phyloP scores from a whole-genome alignment of 2,888 invertebrate species.

The Blomia tropicalis region DNA sequence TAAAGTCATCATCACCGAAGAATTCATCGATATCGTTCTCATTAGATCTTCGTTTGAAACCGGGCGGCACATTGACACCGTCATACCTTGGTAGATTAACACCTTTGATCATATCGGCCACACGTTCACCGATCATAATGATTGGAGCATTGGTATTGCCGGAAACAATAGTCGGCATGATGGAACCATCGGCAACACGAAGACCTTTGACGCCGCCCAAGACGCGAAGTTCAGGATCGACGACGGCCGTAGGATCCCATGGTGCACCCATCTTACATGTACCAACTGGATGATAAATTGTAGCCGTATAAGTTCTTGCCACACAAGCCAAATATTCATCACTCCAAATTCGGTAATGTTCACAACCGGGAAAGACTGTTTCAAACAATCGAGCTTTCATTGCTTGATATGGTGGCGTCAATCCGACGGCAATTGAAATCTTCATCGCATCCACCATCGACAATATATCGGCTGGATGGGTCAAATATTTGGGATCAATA shows the following conservation, averaged over 20 bases:
- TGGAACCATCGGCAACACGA: constrained; percentile 66
- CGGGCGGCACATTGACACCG: too few species aligned
- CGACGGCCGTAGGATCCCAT: constrained; percentile 30
- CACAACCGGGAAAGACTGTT: constrained; percentile 61
- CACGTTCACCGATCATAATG: constrained; percentile 78
- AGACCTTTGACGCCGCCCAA: constrained; percentile 56
- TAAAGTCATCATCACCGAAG: background rate
- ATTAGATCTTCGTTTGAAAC: background rate
- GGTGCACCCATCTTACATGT: constrained; percentile 31
- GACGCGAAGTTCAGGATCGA: constrained; percentile 30
- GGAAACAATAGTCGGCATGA: constrained; percentile 71
- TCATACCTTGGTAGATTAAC: constrained; percentile 17
- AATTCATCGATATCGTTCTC: background rate
- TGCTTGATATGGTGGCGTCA: constrained; percentile 59
- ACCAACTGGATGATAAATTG: constrained; percentile 31
- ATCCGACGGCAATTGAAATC: constrained; percentile 59
- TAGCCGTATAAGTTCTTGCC: constrained; percentile 31
- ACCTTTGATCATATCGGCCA: constrained; percentile 65
- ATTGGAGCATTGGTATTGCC: constrained; percentile 78
- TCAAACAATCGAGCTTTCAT: constrained; percentile 59
- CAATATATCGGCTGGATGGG: constrained; percentile 57
- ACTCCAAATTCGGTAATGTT: constrained; percentile 32
- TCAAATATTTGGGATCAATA: constrained; percentile 82
- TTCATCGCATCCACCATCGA: constrained; percentile 54
- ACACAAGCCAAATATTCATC: constrained; percentile 31